Percentiles rank a stretch among this genome's conserved stretches.
phyloP scores from a whole-genome alignment of 2,797 vertebrate species.

The Apogon talboti region DNA sequence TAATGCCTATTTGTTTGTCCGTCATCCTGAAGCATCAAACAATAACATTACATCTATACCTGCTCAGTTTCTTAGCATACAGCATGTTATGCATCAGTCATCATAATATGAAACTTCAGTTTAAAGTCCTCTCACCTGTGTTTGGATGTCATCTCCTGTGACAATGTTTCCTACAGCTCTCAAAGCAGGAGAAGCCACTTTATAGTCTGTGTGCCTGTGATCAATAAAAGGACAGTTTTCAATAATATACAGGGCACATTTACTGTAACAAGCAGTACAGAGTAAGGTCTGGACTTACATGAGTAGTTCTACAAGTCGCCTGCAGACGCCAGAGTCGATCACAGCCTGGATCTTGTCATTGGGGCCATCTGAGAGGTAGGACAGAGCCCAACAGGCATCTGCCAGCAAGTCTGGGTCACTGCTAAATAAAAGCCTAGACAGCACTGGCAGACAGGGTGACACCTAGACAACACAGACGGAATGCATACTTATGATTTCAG shows the following conservation, averaged over 20 bases:
- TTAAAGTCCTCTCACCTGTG: constrained; percentile 91
- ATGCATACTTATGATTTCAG: constrained; percentile 3
- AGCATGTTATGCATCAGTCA: too few relatives aligned
- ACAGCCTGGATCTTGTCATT: constrained; percentile 99
- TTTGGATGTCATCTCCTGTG: constrained; percentile 98
- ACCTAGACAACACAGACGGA: constrained; percentile 82
- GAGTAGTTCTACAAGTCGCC: constrained; percentile 95
- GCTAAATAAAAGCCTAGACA: constrained; percentile 96
- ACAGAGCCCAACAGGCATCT: constrained; percentile 98
- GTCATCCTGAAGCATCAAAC: too few relatives aligned
- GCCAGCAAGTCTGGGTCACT: constrained; percentile 97
- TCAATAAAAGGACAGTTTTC: background rate
- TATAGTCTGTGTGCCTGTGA: constrained; percentile 96
- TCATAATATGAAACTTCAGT: too few relatives aligned
- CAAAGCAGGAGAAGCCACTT: constrained; percentile 96
- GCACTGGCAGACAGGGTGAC: constrained; percentile 94
- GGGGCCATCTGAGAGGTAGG: constrained; percentile 98
- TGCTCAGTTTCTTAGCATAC: background rate
- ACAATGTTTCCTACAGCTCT: constrained; percentile 98
- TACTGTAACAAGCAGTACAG: background rate
- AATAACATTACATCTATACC: background rate
- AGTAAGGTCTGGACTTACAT: constrained; percentile 86
- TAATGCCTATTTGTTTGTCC: too few relatives aligned
- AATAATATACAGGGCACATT: background rate
- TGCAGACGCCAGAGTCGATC: constrained; percentile 97